Evolutionary conservation across 1,140 invertebrate genomes (phyloP), one percentile per base, ranked within the genome.

Genomic region (Aphaenogaster rudis): DNA sequence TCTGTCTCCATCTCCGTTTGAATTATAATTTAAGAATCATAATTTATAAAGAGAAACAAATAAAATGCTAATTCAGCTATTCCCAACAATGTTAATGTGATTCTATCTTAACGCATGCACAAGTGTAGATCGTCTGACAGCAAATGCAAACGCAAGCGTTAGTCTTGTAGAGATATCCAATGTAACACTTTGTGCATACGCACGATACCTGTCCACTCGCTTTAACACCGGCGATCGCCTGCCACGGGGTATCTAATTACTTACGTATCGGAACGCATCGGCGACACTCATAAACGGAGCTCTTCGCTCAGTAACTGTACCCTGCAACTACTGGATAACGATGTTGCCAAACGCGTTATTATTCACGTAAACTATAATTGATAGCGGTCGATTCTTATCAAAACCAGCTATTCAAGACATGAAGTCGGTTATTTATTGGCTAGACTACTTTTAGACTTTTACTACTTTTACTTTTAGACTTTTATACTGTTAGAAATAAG

Each of bases 181-280:
- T 66, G 64, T 61, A 66, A 61, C 61, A 80, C 61, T 80, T 66
- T 66, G 59, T 36, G 11, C 59, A n/a, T 59, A 50, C 28, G 39
- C 15, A n/a, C 45, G 59, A 21, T 78, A 48, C 13, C 42, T 17
- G 15, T 63, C 59, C 42, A 45, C 48, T 67, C n/a, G 63, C n/a
- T 80, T 80, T 54, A 80, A 67, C 59, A 79, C 33, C 64, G 63
- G 36, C 48, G 78, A 80, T 80, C 36, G 21, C 36, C n/a, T 36
- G 36, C 36, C n/a, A 54, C 13, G 33, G 8, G 7, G 33, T 67
- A 80, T 80, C 48, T 67, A 67, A 80, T 80, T 80, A 80, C 48
- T 42, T 67, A 48, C 48, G 36, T 67, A 67, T 54, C 63, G 45
- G 21, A 52, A 69, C 36, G 48, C 15, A 52, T 17, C 33, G 48